A percentile compares a stretch with the other conserved stretches of the same genome.
Evolutionary conservation across 2,797 vertebrate genomes (phyloP).

Genomic region (Distichodus sexfasciatus): DNA sequence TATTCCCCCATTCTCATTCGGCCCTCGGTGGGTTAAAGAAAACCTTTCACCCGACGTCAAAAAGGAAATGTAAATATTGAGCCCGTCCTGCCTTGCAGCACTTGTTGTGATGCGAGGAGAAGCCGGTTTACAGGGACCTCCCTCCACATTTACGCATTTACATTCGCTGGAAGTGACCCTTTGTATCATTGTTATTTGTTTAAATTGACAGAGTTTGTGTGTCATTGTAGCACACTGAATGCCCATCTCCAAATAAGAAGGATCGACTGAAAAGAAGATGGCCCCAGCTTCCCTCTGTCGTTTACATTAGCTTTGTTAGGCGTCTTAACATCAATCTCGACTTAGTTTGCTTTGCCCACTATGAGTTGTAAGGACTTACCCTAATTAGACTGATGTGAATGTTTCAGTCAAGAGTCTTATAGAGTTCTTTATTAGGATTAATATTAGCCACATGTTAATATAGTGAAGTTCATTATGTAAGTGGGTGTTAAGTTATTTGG

Average conservation of each 20-base stretch:
- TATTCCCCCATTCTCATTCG: conserved; percentile 77
- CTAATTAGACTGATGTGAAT: conserved; percentile 8
- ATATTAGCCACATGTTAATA: too few species aligned
- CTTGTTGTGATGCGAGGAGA: conserved; percentile 74
- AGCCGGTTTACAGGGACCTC: conserved; percentile 60
- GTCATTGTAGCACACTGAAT: conserved; percentile 69
- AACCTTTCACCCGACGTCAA: conserved; percentile 71
- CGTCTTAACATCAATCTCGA: conserved; percentile 41
- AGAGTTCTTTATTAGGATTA: too few species aligned
- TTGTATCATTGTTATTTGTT: conserved; percentile 74
- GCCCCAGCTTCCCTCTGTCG: conserved; percentile 51
- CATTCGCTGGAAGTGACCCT: conserved; percentile 69
- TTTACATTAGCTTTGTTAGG: conserved; percentile 59
- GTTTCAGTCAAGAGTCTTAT: not conserved
- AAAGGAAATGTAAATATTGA: conserved; percentile 81
- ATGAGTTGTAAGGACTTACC: conserved; percentile 46
- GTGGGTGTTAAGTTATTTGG: too few species aligned
- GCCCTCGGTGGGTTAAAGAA: conserved; percentile 71
- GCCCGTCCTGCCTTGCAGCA: conserved; percentile 58
- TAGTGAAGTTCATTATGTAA: too few species aligned
- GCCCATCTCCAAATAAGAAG: conserved; percentile 68
- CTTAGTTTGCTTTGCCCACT: conserved; percentile 53
- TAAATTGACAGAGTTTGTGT: conserved; percentile 65
- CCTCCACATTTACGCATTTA: conserved; percentile 65
- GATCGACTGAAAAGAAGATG: conserved; percentile 64